Evolutionary conservation across 35 echinoderm and acorn worm species (phyloP).

Genomic region (Ophioderma brevispina): DNA sequence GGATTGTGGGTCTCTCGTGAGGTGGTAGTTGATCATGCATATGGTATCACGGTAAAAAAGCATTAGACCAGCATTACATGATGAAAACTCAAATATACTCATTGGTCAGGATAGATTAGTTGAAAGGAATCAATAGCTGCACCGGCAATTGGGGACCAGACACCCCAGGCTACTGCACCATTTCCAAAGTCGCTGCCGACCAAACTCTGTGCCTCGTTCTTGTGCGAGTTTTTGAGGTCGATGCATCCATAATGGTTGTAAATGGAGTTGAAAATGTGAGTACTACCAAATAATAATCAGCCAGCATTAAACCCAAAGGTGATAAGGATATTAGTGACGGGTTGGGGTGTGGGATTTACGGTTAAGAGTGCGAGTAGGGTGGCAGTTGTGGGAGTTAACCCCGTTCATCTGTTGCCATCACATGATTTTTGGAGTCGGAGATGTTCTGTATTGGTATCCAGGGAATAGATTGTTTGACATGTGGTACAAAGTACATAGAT

Average conservation of each 20-base stretch:
- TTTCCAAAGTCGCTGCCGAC: constrained; percentile 91
- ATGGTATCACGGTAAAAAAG: background rate
- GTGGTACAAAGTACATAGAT: background rate
- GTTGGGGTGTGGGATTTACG: background rate
- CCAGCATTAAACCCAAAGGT: background rate
- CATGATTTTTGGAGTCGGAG: background rate
- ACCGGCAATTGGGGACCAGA: constrained; percentile 75
- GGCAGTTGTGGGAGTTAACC: background rate
- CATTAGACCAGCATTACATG: background rate
- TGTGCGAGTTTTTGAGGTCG: background rate
- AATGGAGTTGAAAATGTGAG: background rate
- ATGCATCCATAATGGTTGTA: background rate
- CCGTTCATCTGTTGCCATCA: too few relatives aligned
- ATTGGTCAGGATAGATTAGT: constrained; percentile 14
- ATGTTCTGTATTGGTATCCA: background rate
- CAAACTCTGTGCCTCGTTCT: constrained; percentile 37
- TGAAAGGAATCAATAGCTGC: constrained; percentile 58
- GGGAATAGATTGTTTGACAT: background rate
- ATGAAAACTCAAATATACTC: constrained; percentile 35
- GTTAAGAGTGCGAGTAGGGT: too few relatives aligned
- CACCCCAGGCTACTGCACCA: constrained; percentile 87
- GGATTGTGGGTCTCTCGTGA: constrained; percentile 30
- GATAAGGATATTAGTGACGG: background rate
- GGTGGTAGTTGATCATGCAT: constrained; percentile 23
- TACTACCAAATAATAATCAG: background rate